Base-by-base conservation (phyloP, 2,797 vertebrate species). In the Bradypus variegatus region DNA sequence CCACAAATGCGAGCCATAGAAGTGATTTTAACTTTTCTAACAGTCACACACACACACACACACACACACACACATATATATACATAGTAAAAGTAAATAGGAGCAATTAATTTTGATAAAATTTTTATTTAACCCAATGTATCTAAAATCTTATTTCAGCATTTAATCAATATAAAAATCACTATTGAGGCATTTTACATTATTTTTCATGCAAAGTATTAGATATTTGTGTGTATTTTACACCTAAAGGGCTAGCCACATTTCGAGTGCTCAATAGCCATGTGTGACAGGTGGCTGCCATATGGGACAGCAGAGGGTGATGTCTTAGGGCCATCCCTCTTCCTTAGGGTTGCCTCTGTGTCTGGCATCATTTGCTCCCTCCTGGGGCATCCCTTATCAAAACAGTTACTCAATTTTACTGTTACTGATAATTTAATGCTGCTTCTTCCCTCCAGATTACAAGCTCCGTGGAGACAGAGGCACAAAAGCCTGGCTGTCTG, bases 21-120 rank as follows among this genome's bases (percentile, higher is more conserved):
- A 2, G 13, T 64, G 13, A 21, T 85, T 81, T 67, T 53, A 48
- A 72, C 62, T 86, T 58, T 86, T 67, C 64, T 38, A 27, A 8
- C 11, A 21, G 27, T 21, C 41, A 45, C 41, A 45, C 41, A 45
- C 41, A 45, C 41, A 45, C 41, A 45, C 41, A 45, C 41, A 45
- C 41, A 45, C 41, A 45, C 41, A 45, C 41, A 45, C 3, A 45
- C n/a, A n/a, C n/a, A n/a, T n/a, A n/a, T n/a, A n/a, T n/a, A n/a
- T n/a, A n/a, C n/a, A n/a, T n/a, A n/a, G n/a, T n/a, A n/a, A n/a
- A n/a, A n/a, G 12, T 50, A 82, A 86, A 45, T 4, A 60, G 64
- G 41, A 33, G 29, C 85, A 65, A 33, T 91, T 73, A 72, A 91
- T 86, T 91, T 93, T 38, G 65, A 79, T 79, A 38, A 62, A 23